phyloP scores from a whole-genome alignment of 2,888 invertebrate species.

The Augochlorella aurata region DNA sequence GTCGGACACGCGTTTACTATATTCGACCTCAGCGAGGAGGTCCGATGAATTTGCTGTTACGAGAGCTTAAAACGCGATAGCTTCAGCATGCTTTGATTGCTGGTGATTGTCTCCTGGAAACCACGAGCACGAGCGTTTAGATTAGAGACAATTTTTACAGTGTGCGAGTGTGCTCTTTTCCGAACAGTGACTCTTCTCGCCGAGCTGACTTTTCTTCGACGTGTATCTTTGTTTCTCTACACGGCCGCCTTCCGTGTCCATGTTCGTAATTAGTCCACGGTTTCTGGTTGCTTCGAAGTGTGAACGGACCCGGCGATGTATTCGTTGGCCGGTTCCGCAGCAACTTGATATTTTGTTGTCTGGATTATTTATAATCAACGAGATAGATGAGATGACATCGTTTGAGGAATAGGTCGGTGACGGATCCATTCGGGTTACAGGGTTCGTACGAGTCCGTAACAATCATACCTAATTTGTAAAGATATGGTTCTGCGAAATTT shows the following conservation, averaged over 20 bases:
- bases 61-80: constrained; percentile 6
- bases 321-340: background rate
- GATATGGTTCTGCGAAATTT: background rate
- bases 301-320: background rate
- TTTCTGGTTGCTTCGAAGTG: background rate
- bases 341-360: background rate
- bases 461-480: background rate
- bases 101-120: background rate
- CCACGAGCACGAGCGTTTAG: constrained; percentile 14
- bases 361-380: background rate
- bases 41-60: background rate
- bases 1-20: background rate
- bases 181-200: constrained; percentile 10
- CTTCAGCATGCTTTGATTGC: constrained; percentile 2
- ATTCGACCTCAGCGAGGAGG: background rate
- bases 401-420: background rate
- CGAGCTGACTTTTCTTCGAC: constrained; percentile 20
- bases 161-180: constrained; percentile 23
- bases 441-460: background rate
- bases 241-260: constrained; percentile 7
- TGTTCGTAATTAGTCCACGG: constrained; percentile 5
- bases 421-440: background rate
- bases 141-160: constrained; percentile 43
- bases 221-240: constrained; percentile 16
- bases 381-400: too few species aligned